phyloP scores from a whole-genome alignment of 2,113 vertebrate species.

The Caranx melampygus region DNA sequence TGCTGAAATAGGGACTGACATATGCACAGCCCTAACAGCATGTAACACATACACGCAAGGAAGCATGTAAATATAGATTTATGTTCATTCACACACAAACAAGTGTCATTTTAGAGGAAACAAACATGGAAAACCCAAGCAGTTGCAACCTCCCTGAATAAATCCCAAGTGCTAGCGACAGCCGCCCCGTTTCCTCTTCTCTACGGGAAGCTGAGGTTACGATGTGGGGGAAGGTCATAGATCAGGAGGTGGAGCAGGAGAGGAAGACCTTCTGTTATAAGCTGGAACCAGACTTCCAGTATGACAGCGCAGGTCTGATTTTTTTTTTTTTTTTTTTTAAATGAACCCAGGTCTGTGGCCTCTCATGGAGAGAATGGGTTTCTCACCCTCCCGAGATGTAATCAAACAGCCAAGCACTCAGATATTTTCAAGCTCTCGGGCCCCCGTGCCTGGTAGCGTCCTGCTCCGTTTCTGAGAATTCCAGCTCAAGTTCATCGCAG shows the following conservation, averaged over 20 bases:
- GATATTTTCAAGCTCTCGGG: not conserved
- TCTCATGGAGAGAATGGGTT: not conserved
- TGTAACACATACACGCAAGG: not conserved
- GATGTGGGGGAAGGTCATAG: slow-evolving; percentile 41
- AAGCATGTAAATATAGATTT: not conserved
- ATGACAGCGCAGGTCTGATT: slow-evolving; percentile 22
- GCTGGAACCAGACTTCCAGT: slow-evolving; percentile 29
- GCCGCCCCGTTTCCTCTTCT: slow-evolving; percentile 53
- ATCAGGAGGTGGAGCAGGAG: slow-evolving; percentile 39
- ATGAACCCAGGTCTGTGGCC: not conserved
- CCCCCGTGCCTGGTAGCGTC: not conserved
- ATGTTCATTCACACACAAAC: not conserved
- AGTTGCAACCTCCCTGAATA: slow-evolving; percentile 31
- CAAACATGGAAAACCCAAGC: slow-evolving; percentile 27
- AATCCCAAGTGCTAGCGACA: slow-evolving; percentile 26
- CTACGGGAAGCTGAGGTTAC: slow-evolving; percentile 57
- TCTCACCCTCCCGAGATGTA: slow-evolving; percentile 27
- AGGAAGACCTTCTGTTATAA: slow-evolving; percentile 37
- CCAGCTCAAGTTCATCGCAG: slow-evolving; percentile 20
- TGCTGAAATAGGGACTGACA: slow-evolving; percentile 35
- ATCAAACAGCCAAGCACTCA: not conserved
- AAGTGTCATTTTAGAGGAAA: slow-evolving; percentile 28
- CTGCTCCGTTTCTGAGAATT: slow-evolving; percentile 52
- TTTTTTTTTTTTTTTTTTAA: not conserved
- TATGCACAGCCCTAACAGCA: slow-evolving; percentile 8